Conservation (phyloP, 2,888 invertebrate species). For the Eudasyphora cyanicolor region DNA sequence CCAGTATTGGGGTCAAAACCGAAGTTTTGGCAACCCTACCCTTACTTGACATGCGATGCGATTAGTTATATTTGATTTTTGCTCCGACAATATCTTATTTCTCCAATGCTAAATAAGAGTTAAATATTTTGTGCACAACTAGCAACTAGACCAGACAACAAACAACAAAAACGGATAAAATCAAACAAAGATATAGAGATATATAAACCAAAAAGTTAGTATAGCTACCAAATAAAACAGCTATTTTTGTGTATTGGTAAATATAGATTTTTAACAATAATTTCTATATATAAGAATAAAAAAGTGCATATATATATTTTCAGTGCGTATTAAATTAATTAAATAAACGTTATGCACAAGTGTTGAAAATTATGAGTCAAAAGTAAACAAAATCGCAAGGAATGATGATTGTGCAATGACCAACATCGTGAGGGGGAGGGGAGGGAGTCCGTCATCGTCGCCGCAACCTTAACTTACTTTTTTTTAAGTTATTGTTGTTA, state of each 20-base stretch:
- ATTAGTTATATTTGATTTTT: too few species aligned
- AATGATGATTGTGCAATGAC: conserved; percentile 50
- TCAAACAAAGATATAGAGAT: conserved; percentile 25
- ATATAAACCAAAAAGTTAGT: too few species aligned
- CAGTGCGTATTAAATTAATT: background rate
- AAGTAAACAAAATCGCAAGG: conserved; percentile 38
- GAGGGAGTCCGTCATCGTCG: too few species aligned
- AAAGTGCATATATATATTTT: background rate
- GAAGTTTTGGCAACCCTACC: too few species aligned
- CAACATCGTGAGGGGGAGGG: background rate
- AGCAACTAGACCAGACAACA: too few species aligned
- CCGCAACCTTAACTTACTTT: conserved; percentile 50
- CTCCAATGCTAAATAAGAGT: too few species aligned
- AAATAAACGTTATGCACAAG: background rate
- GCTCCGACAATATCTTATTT: too few species aligned
- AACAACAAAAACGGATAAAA: conserved; percentile 11
- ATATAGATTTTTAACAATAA: conserved; percentile 27
- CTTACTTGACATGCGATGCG: too few species aligned
- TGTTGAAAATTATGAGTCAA: background rate
- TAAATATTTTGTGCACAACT: too few species aligned
- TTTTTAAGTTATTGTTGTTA: too few species aligned
- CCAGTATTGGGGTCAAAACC: too few species aligned
- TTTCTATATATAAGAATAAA: background rate
- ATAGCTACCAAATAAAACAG: conserved; percentile 5
- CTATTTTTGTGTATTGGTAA: conserved; percentile 43